Percentiles rank a stretch among this genome's conserved stretches.
These are phyloP conservation scores for Margarornis squamiger DNA, from an alignment of 2,797 vertebrate genomes.

Conservation along the genomic window DNA sequence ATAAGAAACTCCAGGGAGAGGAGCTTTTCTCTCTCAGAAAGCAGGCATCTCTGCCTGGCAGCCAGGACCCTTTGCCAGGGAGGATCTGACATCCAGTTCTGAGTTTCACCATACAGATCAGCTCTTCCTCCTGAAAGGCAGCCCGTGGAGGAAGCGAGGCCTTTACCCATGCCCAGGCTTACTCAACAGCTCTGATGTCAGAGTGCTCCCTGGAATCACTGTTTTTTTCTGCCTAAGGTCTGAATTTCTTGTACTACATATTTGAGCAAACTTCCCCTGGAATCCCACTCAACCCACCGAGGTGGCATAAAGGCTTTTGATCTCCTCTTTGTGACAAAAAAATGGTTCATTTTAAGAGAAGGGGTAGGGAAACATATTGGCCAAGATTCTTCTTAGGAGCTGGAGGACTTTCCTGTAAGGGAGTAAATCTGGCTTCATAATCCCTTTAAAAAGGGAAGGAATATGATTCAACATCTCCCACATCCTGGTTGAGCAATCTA, in stretches of 20 bases:
- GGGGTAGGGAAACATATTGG: neutral
- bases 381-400: neutral
- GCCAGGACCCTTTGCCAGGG: neutral
- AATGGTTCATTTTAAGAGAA: neutral
- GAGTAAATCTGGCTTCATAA: neutral
- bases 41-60: neutral
- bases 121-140: neutral
- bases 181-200: slow-evolving; percentile 18
- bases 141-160: neutral
- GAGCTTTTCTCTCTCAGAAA: neutral
- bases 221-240: neutral
- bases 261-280: neutral
- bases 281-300: neutral
- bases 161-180: neutral
- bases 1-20: neutral
- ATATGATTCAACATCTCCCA: slow-evolving; percentile 49
- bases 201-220: neutral
- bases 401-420: slow-evolving; percentile 20
- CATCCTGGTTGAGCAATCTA: slow-evolving; percentile 46
- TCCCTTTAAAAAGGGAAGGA: slow-evolving; percentile 14
- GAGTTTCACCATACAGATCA: neutral
- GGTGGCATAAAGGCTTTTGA: neutral
- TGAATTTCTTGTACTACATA: neutral
- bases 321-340: neutral
- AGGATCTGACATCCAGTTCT: neutral